These are phyloP conservation scores for Nemapogon koenigi DNA, from an alignment of 2,888 invertebrate genomes.

Conservation along the genomic window DNA sequence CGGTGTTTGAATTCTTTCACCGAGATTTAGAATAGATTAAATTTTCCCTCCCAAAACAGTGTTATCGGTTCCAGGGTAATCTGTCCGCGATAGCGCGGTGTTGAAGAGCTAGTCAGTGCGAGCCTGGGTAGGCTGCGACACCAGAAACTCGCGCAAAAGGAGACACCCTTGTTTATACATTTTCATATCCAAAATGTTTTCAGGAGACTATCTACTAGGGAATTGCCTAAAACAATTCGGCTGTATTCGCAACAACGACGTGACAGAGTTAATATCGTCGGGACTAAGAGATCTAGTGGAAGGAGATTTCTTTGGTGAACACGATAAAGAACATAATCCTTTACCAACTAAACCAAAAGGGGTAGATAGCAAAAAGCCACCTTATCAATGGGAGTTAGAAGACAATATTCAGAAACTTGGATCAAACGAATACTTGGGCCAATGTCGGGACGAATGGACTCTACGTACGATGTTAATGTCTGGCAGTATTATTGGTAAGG, in stretches of 20 bases:
- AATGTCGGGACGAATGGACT: conserved; percentile 46
- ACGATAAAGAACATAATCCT: conserved; percentile 34
- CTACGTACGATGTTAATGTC: conserved; percentile 26
- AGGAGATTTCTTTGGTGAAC: conserved; percentile 43
- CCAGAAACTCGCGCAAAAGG: no score
- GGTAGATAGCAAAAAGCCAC: conserved; percentile 20
- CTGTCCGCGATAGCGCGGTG: no score
- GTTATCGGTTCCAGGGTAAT: no score
- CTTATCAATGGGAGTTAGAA: conserved; percentile 47
- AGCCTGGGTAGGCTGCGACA: no score
- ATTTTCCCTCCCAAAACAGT: no score
- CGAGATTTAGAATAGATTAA: no score
- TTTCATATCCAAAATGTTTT: no score
- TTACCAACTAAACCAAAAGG: conserved; percentile 43
- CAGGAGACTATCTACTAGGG: conserved; percentile 49
- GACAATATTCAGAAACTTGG: conserved; percentile 41
- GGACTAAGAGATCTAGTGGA: conserved; percentile 50
- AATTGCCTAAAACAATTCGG: conserved; percentile 43
- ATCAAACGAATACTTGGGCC: conserved; percentile 42
- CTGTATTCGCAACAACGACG: conserved; percentile 42
- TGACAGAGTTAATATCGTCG: conserved; percentile 47
- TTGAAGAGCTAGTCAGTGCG: neutral
- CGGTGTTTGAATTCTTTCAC: no score
- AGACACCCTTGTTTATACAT: no score
- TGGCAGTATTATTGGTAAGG: conserved; percentile 49